Percentiles rank a stretch among this genome's conserved stretches.
phyloP scores from a whole-genome alignment of 2,888 invertebrate genomes.

The Drosophila aldrichi region DNA sequence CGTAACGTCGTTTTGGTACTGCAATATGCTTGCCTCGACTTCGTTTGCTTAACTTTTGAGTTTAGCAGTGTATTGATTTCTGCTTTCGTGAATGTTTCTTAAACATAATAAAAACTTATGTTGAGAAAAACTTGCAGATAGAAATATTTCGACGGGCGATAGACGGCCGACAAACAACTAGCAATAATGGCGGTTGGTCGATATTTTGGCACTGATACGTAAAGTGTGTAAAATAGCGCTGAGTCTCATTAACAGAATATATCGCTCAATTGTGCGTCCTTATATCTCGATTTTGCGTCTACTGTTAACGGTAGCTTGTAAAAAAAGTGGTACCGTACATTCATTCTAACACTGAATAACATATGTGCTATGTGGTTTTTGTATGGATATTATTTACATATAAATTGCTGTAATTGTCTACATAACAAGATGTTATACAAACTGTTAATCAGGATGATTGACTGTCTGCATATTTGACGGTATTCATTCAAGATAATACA shows the following conservation, averaged over 20 bases:
- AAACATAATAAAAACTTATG: conserved; percentile 58
- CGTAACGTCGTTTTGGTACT: conserved; percentile 22
- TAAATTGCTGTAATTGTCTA: not conserved
- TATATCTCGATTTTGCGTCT: conserved; percentile 7
- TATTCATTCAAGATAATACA: not conserved
- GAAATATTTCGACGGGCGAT: conserved; percentile 65
- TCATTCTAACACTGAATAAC: not conserved
- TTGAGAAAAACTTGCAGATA: conserved; percentile 61
- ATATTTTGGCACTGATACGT: conserved; percentile 8
- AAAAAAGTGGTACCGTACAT: not conserved
- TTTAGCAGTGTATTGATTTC: conserved; percentile 63
- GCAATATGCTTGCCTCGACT: conserved; percentile 34
- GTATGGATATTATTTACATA: not conserved
- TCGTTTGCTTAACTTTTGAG: conserved; percentile 22
- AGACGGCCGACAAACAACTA: conserved; percentile 42
- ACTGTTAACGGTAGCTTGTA: conserved; percentile 10
- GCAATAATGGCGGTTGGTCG: conserved; percentile 34
- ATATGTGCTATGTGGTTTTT: not conserved
- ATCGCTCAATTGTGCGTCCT: conserved; percentile 1
- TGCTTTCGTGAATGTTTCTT: conserved; percentile 43
- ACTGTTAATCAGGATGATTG: not conserved
- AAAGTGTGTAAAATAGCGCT: conserved; percentile 2
- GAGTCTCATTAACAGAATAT: conserved; percentile 1
- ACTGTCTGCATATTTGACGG: not conserved
- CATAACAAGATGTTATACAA: not conserved